These are phyloP conservation scores for Zaprionus lachaisei DNA, from an alignment of 1,140 invertebrate species.

Conservation along the genomic window DNA sequence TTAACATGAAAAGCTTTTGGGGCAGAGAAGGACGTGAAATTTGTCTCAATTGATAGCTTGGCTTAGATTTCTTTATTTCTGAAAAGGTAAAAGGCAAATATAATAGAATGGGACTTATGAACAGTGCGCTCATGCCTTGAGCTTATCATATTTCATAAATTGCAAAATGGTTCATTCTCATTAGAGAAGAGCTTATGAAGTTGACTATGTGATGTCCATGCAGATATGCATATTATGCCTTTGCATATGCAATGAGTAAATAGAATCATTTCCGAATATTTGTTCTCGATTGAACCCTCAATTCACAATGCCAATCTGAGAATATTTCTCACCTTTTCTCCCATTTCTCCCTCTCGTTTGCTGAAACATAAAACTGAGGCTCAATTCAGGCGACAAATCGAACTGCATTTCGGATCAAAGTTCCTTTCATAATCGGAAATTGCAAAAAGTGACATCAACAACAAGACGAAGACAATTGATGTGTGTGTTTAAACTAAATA, in stretches of 20 bases:
- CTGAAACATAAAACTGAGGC: background rate
- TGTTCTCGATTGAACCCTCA: background rate
- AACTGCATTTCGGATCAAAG: background rate
- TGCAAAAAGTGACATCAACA: background rate
- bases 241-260: background rate
- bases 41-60: background rate
- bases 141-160: too few species aligned
- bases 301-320: background rate
- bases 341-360: background rate
- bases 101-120: too few species aligned
- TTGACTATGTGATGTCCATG: too few species aligned
- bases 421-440: constrained; percentile 1
- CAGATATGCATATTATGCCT: too few species aligned
- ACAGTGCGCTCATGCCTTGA: too few species aligned
- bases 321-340: background rate
- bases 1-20: too few species aligned
- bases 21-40: background rate
- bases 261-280: background rate
- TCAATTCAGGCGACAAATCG: background rate
- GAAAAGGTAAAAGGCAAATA: background rate
- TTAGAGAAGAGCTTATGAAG: too few species aligned
- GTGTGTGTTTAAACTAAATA: background rate
- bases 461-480: background rate
- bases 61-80: background rate
- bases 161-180: too few species aligned